Evolutionary conservation across 2,797 vertebrate genomes (phyloP), one percentile per base, ranked within the genome.

Genomic region (Oreortyx pictus): DNA sequence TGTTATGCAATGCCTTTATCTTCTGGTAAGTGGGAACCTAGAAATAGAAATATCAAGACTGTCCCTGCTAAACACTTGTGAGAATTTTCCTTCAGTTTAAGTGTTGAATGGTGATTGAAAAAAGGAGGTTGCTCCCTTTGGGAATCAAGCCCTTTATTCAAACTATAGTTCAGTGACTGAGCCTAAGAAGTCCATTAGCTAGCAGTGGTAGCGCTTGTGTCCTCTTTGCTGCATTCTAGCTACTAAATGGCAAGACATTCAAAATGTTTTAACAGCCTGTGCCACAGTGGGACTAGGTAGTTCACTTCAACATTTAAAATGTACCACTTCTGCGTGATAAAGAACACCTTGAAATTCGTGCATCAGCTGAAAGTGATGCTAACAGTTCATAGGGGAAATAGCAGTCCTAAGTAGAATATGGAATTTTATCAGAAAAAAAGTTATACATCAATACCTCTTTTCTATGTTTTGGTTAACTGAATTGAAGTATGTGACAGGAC

Each of bases 141-240:
- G 81, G 73, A 90, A 25, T 14, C 1, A 3, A 90, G 43, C 19
- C 37, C 72, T 89, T 86, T 74, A 49, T 92, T 91, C 81, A 86
- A 86, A 86, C 90, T 8, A 17, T 74, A 73, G 88, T 29, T 91
- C 81, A 84, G 74, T 64, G 61, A 20, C 5, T 92, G 75, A 88
- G 70, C 49, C 67, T 6, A 72, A 65, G 77, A 86, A 46, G 65
- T 72, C 78, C 72, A 85, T 92, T 94, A 95, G 74, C 43, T 82
- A 41, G 35, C 74, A 75, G 52, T 85, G 88, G 83, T 27, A 84
- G 85, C 80, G 9, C 25, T 86, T 64, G n/a, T 33, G 75, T 70
- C 29, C 22, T 14, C n/a, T 82, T 62, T 56, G 33, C 68, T 86
- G 61, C 46, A 37, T 82, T 90, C 43, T 62, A 74, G 65, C 57